Conservation (phyloP, 1,140 invertebrate genomes). For the Phthorimaea operculella region DNA sequence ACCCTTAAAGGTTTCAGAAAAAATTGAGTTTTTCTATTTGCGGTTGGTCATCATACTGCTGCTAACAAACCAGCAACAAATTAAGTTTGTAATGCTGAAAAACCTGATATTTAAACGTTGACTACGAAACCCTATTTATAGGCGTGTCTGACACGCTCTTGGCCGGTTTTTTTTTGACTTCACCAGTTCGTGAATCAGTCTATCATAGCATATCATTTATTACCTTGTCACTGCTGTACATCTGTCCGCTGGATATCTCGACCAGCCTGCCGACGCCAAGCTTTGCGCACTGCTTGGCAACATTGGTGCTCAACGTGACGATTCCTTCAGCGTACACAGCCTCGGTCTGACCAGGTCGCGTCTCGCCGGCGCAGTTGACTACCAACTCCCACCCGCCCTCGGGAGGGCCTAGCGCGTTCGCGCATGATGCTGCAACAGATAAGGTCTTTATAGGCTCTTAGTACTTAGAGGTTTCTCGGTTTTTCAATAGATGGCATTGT, state of each 20-base stretch:
- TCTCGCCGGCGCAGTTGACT: constrained; percentile 91
- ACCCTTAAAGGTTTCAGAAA: too few relatives aligned
- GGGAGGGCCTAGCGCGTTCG: constrained; percentile 76
- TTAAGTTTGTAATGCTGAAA: too few relatives aligned
- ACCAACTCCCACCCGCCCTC: constrained; percentile 78
- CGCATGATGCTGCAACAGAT: constrained; percentile 74
- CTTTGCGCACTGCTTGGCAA: constrained; percentile 80
- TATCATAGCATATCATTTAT: too few relatives aligned
- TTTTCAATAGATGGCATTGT: too few relatives aligned
- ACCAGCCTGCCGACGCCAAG: constrained; percentile 78
- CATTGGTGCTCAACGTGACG: constrained; percentile 83
- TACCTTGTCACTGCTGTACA: constrained; percentile 85
- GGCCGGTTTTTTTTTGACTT: too few relatives aligned
- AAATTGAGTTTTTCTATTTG: too few relatives aligned
- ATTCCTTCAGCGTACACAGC: constrained; percentile 92
- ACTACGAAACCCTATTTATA: too few relatives aligned
- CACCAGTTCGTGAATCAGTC: too few relatives aligned
- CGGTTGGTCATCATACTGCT: too few relatives aligned
- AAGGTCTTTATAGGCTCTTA: background rate
- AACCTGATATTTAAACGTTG: too few relatives aligned
- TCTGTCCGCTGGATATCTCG: constrained; percentile 86
- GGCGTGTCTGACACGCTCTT: too few relatives aligned
- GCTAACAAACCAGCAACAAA: too few relatives aligned
- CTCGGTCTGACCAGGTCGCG: constrained; percentile 87
- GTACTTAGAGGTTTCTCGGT: background rate